These are phyloP conservation scores for Atrina japonica DNA, from an alignment of 2,888 invertebrate genomes.

Conservation along the genomic window DNA sequence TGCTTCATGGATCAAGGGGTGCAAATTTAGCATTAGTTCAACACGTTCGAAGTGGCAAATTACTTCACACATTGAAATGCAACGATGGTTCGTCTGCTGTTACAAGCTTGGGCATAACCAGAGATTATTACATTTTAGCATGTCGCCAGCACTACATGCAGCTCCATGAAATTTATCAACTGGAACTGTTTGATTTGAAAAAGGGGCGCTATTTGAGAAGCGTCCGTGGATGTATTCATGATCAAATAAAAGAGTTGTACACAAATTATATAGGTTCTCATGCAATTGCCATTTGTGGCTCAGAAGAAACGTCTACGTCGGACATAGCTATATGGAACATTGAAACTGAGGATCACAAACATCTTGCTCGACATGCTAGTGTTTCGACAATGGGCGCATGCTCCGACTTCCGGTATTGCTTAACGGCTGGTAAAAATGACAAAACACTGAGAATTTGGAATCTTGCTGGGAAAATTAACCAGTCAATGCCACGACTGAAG, in stretches of 20 bases:
- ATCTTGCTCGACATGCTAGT: conserved; percentile 75
- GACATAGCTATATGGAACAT: conserved; percentile 79
- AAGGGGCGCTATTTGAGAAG: conserved; percentile 72
- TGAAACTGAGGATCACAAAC: conserved; percentile 80
- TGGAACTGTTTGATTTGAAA: conserved; percentile 76
- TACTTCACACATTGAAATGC: conserved; percentile 70
- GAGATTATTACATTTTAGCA: conserved; percentile 76
- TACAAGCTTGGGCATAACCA: conserved; percentile 71
- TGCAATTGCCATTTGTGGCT: conserved; percentile 72
- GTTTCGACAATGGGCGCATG: conserved; percentile 72
- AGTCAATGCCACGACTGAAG: conserved; percentile 72
- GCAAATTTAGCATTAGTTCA: conserved; percentile 70
- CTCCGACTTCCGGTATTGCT: conserved; percentile 72
- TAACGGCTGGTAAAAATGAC: conserved; percentile 73
- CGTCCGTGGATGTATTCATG: conserved; percentile 75
- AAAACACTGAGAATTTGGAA: conserved; percentile 77
- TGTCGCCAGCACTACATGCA: conserved; percentile 75
- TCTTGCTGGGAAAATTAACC: conserved; percentile 70
- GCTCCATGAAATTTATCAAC: conserved; percentile 70
- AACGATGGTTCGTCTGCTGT: conserved; percentile 70
- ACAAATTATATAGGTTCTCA: conserved; percentile 76
- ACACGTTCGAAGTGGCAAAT: conserved; percentile 70
- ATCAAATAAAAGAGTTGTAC: conserved; percentile 68
- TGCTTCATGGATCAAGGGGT: conserved; percentile 74
- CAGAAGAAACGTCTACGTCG: conserved; percentile 67